phyloP scores from a whole-genome alignment of 2,797 vertebrate genomes.

The Pagetopsis macropterus region DNA sequence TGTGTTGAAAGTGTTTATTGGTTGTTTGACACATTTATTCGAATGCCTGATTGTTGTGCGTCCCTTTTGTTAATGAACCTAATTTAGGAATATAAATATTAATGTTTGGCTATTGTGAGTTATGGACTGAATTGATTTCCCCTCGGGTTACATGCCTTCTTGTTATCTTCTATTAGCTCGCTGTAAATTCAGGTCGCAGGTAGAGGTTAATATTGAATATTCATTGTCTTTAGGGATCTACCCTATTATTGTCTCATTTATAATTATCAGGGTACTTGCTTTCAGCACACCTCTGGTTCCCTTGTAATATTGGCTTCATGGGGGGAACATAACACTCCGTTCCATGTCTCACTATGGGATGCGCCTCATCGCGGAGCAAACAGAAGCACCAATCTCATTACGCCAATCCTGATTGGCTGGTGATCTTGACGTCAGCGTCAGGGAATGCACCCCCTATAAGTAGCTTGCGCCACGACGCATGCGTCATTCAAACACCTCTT shows the following conservation, averaged over 20 bases:
- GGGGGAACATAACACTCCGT: not conserved
- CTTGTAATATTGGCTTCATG: not conserved
- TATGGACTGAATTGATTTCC: conserved; percentile 28
- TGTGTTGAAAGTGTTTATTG: not conserved
- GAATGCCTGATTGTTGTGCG: conserved; percentile 1
- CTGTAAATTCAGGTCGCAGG: conserved; percentile 13
- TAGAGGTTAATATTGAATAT: conserved; percentile 2
- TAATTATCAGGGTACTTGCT: not conserved
- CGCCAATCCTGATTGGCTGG: too few relatives aligned
- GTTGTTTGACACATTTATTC: conserved; percentile 8
- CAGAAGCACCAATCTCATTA: too few relatives aligned
- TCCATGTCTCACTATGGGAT: too few relatives aligned
- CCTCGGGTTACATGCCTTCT: conserved; percentile 21
- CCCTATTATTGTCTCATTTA: conserved; percentile 14
- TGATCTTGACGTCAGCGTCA: too few relatives aligned
- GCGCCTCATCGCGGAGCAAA: too few relatives aligned
- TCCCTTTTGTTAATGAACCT: conserved; percentile 29
- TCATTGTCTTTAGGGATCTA: conserved; percentile 7
- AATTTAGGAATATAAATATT: conserved; percentile 30
- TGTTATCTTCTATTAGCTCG: conserved; percentile 10
- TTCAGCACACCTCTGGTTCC: not conserved
- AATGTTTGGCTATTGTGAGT: conserved; percentile 16
- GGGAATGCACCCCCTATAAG: too few relatives aligned
- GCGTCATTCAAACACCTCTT: too few relatives aligned
- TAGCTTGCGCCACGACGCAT: too few relatives aligned